Evolutionary conservation across 2,797 vertebrate species (phyloP).

Genomic region (Mareca penelope): DNA sequence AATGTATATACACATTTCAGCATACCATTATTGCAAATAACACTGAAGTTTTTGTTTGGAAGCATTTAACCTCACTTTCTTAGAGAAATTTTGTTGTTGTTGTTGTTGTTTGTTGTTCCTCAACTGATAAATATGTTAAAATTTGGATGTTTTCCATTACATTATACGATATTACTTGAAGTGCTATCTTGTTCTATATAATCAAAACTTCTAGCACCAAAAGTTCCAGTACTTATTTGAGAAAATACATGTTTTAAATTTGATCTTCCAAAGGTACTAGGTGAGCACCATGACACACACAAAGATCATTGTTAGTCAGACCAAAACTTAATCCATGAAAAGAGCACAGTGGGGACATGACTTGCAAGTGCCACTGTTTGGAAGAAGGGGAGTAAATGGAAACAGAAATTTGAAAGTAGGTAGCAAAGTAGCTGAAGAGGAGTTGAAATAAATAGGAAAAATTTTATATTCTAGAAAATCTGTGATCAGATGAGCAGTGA

Average conservation of each 20-base stretch:
- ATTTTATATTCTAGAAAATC: neutral
- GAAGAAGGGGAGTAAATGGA: neutral
- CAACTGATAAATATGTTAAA: neutral
- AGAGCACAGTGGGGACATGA: neutral
- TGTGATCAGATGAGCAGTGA: neutral
- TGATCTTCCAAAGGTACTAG: neutral
- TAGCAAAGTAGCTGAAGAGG: neutral
- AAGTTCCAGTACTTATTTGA: neutral
- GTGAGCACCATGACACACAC: neutral
- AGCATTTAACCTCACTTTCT: neutral
- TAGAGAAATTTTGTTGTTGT: neutral
- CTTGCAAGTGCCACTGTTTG: neutral
- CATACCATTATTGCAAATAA: neutral
- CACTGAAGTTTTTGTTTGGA: neutral
- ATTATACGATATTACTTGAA: neutral
- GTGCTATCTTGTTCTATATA: neutral
- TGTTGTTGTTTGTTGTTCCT: too few relatives aligned
- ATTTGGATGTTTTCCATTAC: neutral
- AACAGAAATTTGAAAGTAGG: neutral
- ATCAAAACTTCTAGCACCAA: neutral
- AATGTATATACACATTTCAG: neutral
- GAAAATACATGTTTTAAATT: neutral
- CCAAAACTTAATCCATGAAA: neutral
- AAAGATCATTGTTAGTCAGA: neutral
- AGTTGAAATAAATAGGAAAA: neutral